Base-by-base conservation (phyloP, 2,888 invertebrate species). In the Sisyra nigra region DNA sequence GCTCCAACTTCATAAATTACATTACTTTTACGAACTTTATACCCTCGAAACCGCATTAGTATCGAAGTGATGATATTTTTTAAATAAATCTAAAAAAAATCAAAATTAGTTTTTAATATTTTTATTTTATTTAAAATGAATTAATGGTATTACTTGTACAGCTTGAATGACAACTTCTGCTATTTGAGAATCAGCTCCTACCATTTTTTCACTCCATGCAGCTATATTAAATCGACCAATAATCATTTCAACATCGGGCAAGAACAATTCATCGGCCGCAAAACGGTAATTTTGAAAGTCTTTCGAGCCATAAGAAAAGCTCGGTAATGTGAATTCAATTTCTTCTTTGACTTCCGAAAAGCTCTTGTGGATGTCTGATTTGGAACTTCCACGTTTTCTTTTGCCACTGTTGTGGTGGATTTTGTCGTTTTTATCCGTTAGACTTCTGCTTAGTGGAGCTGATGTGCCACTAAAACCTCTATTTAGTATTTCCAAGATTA, bases 161-260 rank as follows among this genome's bases (percentile, higher is more conserved):
- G 88, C 85, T 36, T 78, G 74, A 32, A 86, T 79, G 40, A 92
- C 71, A n/a, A 86, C 67, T 47, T 84, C 82, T 0, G 87, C 83
- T 3, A 87, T 85, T 48, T 72, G 76, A 54, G 87, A 85, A 47
- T 88, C 84, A 3, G 84, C 84, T 6, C 86, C 85, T 50, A 87
- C 80, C 34, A 93, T 69, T 1, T 87, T 89, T 40, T 77, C 74
- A 55, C 92, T 89, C 91, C 91, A 92, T 5, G 89, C 88, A 3
- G 83, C 80, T 8, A 92, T 70, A 61, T 88, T 74, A 52, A 92
- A 75, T 46, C 89, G 68, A 0, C 88, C 86, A 47, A 84, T 71
- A 4, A 92, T 77, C 54, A 91, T 76, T 0, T 82, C 80, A 48
- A 78, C 74, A 58, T 91, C 91, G 0, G 92, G 92, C 46, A 92